phyloP scores from a whole-genome alignment of 2,797 vertebrate genomes.

The Oreortyx pictus region DNA sequence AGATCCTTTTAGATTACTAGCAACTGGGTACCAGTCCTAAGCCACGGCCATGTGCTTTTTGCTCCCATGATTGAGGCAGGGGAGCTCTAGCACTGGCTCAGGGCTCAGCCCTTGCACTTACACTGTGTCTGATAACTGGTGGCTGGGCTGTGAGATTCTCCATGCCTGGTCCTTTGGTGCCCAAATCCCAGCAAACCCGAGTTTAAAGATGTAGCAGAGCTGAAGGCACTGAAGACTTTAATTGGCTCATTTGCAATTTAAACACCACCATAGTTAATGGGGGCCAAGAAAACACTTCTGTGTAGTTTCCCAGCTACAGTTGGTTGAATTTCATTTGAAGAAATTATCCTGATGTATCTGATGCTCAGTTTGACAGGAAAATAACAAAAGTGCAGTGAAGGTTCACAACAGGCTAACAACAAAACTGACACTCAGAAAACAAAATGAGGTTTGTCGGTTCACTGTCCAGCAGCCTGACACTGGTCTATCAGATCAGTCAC shows the following conservation, averaged over 20 bases:
- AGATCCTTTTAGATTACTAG: neutral
- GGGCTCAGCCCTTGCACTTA: neutral
- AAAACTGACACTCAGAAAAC: neutral
- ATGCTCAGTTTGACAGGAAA: neutral
- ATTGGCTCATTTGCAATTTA: neutral
- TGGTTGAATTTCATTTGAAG: neutral
- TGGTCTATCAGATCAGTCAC: neutral
- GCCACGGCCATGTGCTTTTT: fast-evolving
- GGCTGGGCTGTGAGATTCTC: neutral
- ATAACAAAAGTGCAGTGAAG: neutral
- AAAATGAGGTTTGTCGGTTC: neutral
- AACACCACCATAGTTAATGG: fast-evolving
- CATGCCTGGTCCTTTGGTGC: neutral
- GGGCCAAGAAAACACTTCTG: neutral
- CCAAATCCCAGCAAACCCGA: neutral
- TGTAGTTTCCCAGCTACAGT: neutral
- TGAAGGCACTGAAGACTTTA: neutral
- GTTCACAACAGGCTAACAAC: neutral
- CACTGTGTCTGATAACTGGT: fast-evolving
- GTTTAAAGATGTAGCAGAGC: neutral
- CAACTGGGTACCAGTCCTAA: neutral
- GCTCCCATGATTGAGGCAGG: fast-evolving
- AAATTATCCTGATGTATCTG: neutral
- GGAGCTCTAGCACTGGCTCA: neutral
- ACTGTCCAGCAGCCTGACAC: neutral